Conservation (phyloP, 2,797 vertebrate genomes). For the Cephalopachus bancanus region DNA sequence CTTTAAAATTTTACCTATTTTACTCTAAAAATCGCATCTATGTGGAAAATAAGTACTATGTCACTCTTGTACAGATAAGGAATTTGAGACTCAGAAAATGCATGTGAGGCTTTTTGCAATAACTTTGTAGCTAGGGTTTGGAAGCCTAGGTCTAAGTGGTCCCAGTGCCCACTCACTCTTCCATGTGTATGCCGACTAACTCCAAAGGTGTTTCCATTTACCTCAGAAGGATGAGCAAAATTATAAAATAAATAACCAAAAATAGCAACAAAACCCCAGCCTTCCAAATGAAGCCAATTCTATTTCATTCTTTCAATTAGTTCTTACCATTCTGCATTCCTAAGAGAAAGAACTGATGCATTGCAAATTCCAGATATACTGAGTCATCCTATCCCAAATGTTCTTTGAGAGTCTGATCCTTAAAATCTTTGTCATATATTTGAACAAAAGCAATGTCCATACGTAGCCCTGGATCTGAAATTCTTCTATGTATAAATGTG, state of each 20-base stretch:
- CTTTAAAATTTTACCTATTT: not conserved
- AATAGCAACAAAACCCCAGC: not conserved
- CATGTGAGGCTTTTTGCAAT: not conserved
- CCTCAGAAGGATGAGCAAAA: not conserved
- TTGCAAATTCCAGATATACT: not conserved
- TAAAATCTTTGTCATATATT: not conserved
- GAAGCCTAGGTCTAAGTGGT: not conserved
- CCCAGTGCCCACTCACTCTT: not conserved
- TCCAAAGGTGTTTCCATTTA: not conserved
- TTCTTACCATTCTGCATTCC: not conserved
- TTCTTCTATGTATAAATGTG: not conserved
- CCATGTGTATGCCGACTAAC: accelerated
- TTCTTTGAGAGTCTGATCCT: not conserved
- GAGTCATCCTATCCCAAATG: not conserved
- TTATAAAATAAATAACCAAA: not conserved
- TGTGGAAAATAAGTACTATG: not conserved
- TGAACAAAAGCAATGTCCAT: not conserved
- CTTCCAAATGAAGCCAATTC: not conserved
- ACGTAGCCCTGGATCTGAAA: not conserved
- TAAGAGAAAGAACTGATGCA: not conserved
- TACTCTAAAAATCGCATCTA: not conserved
- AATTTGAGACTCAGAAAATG: not conserved
- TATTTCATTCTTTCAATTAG: not conserved
- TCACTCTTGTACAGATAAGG: not conserved
- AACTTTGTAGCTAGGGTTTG: not conserved